Conservation (phyloP, 2,888 invertebrate species). For the Calameuta idolon region DNA sequence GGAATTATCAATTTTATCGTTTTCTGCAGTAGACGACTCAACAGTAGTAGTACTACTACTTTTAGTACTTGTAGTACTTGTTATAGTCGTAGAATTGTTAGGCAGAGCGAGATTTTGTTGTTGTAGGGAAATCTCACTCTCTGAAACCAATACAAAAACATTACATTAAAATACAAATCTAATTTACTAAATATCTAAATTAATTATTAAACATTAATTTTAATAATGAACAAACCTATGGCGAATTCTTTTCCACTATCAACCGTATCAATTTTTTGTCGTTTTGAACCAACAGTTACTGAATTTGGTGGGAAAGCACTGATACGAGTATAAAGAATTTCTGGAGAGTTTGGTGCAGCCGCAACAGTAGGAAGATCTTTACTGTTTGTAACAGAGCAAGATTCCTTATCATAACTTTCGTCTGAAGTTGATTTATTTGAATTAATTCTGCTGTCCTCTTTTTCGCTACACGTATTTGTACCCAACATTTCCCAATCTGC, state of each 20-base stretch:
- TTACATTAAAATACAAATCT: not conserved
- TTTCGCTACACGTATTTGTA: slow-evolving; percentile 3
- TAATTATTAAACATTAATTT: not conserved
- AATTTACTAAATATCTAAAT: not conserved
- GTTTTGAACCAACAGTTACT: not conserved
- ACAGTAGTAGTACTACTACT: not conserved
- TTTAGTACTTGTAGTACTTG: not conserved
- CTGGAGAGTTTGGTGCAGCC: slow-evolving; percentile 27
- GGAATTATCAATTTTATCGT: not conserved
- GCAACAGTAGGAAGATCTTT: not conserved
- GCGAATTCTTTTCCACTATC: not conserved
- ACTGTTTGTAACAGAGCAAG: not conserved
- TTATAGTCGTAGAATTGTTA: not conserved
- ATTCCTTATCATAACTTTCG: not conserved
- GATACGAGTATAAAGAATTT: slow-evolving; percentile 36
- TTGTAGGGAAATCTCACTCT: not conserved
- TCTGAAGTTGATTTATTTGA: not conserved
- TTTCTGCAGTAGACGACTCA: not conserved
- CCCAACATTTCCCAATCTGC: slow-evolving; percentile 48
- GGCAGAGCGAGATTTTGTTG: not conserved
- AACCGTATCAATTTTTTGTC: not conserved
- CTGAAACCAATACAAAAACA: not conserved
- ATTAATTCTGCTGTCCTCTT: not conserved
- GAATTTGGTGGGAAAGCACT: slow-evolving; percentile 22
- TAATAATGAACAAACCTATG: not conserved